Evolutionary conservation across 1,140 invertebrate genomes (phyloP).

Genomic region (Metaphire vulgaris): DNA sequence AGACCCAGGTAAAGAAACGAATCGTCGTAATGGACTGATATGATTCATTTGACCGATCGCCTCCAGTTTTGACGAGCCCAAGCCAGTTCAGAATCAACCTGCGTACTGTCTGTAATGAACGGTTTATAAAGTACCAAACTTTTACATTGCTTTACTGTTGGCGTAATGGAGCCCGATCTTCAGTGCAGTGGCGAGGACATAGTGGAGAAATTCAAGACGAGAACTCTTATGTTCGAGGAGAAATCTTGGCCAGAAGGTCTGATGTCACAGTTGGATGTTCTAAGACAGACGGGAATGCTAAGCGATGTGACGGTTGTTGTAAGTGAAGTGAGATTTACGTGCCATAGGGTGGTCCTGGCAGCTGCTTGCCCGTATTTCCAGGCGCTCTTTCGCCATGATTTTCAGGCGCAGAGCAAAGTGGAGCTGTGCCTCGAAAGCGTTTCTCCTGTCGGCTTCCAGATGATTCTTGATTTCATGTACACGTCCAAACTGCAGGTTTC

Average conservation of each 20-base stretch:
- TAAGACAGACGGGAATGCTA: neutral
- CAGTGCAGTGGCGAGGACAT: too few relatives aligned
- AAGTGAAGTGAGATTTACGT: neutral
- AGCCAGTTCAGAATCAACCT: too few relatives aligned
- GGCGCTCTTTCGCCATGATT: neutral
- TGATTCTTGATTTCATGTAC: neutral
- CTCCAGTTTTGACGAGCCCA: too few relatives aligned
- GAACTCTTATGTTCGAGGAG: neutral
- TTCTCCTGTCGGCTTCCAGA: neutral
- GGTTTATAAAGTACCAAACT: too few relatives aligned
- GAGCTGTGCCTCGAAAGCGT: neutral
- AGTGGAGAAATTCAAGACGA: neutral
- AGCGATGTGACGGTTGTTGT: neutral
- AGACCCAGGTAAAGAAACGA: too few relatives aligned
- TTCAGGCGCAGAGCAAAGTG: neutral
- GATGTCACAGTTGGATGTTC: neutral
- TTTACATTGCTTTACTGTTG: too few relatives aligned
- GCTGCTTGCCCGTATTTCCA: neutral
- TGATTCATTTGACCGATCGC: too few relatives aligned
- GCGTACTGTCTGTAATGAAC: too few relatives aligned
- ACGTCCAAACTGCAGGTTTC: neutral
- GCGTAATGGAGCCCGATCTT: too few relatives aligned
- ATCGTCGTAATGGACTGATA: too few relatives aligned
- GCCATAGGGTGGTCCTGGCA: neutral
- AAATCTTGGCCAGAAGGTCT: neutral